phyloP scores from a whole-genome alignment of 2,797 vertebrate species.

The Onychomys torridus region DNA sequence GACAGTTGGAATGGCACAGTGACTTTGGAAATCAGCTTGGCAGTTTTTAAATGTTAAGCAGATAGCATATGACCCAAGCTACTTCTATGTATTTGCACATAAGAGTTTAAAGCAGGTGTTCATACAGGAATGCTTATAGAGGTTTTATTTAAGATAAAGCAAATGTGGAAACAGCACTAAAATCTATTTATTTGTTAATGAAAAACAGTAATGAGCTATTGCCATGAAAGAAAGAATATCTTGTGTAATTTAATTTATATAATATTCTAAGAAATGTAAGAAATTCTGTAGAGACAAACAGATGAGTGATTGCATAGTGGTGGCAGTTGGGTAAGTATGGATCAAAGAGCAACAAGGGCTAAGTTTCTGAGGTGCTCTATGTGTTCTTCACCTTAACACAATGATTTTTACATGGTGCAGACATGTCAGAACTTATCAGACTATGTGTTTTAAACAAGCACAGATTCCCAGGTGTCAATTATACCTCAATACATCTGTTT shows the following conservation, averaged over 20 bases:
- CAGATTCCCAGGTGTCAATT: neutral
- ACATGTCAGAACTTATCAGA: neutral
- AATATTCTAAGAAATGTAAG: constrained; percentile 10
- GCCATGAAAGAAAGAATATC: neutral
- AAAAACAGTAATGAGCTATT: neutral
- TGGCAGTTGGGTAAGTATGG: neutral
- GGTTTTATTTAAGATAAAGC: neutral
- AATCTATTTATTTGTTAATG: constrained; percentile 12
- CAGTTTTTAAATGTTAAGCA: neutral
- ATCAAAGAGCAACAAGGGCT: too few relatives aligned
- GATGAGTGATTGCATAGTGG: neutral
- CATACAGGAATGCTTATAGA: neutral
- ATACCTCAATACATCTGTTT: neutral
- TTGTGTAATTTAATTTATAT: neutral
- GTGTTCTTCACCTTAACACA: neutral
- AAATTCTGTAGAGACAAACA: neutral
- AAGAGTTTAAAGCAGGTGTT: neutral
- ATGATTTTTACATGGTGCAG: neutral
- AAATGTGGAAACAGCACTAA: neutral
- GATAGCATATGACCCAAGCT: neutral
- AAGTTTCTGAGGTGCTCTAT: too few relatives aligned
- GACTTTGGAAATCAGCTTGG: neutral
- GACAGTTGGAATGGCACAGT: neutral
- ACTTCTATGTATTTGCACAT: neutral
- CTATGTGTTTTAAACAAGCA: neutral